These are phyloP conservation scores for Calidris pygmaea DNA, from an alignment of 2,113 vertebrate species.

Conservation along the genomic window DNA sequence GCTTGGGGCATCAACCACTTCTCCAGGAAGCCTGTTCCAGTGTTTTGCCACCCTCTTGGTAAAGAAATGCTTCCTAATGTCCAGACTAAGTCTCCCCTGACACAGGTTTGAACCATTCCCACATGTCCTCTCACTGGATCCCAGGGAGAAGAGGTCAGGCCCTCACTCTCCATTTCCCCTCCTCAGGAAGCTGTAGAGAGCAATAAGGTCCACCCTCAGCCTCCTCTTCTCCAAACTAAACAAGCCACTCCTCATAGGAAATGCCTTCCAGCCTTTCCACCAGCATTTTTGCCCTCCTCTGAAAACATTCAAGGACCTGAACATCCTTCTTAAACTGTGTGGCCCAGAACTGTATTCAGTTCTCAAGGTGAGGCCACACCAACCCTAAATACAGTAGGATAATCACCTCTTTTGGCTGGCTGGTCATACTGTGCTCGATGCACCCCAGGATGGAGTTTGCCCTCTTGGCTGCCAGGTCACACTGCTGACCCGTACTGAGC, in stretches of 20 bases:
- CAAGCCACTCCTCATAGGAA: not conserved
- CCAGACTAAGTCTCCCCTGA: not conserved
- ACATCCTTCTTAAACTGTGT: not conserved
- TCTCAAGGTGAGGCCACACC: not conserved
- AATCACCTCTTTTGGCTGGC: not conserved
- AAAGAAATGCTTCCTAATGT: not conserved
- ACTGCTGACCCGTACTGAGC: fast-evolving
- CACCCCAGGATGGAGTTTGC: not conserved
- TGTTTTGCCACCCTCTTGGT: not conserved
- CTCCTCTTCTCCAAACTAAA: not conserved
- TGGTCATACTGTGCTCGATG: too few relatives aligned
- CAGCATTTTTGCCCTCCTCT: not conserved
- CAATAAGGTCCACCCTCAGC: not conserved
- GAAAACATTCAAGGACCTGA: not conserved
- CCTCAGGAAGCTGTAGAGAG: not conserved
- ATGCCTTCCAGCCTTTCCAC: not conserved
- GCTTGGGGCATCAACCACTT: not conserved
- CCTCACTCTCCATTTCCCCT: not conserved
- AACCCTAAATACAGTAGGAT: fast-evolving
- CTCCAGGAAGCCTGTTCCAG: not conserved
- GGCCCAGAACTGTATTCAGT: not conserved
- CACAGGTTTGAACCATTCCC: not conserved
- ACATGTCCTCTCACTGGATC: fast-evolving
- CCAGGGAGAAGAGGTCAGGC: not conserved
- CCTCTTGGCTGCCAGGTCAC: not conserved